Evolutionary conservation across 2,113 vertebrate species (phyloP).

Genomic region (Centrocercus urophasianus): DNA sequence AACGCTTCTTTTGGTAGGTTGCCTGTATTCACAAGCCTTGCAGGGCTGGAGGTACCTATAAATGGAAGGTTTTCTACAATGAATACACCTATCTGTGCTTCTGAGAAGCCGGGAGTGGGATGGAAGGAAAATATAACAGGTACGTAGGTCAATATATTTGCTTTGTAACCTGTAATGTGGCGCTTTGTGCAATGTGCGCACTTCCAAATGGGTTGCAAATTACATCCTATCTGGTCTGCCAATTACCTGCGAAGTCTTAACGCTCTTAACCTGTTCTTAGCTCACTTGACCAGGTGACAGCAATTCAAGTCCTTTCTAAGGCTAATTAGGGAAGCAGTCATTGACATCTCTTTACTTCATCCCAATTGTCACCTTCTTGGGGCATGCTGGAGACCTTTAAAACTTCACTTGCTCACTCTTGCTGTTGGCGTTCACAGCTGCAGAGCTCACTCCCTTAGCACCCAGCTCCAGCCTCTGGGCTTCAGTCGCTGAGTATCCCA

Average conservation of each 20-base stretch:
- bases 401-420: background rate
- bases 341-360: background rate
- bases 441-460: background rate
- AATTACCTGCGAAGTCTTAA: conserved; percentile 3
- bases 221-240: background rate
- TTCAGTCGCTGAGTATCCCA: background rate
- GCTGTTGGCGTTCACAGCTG: no score
- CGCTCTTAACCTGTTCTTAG: conserved; percentile 16
- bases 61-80: background rate
- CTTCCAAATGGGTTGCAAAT: conserved; percentile 7
- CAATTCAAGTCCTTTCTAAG: background rate
- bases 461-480: background rate
- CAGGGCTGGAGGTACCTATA: background rate
- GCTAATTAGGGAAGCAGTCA: conserved; percentile 16
- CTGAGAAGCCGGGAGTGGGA: background rate
- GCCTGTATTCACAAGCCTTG: background rate
- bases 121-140: background rate
- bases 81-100: background rate
- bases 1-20: background rate
- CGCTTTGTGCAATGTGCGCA: background rate
- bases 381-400: background rate
- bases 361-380: background rate
- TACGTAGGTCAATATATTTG: background rate
- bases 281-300: background rate
- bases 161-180: background rate